Base-by-base conservation (phyloP, 2,888 invertebrate species). In the Cheilosia grossa region DNA sequence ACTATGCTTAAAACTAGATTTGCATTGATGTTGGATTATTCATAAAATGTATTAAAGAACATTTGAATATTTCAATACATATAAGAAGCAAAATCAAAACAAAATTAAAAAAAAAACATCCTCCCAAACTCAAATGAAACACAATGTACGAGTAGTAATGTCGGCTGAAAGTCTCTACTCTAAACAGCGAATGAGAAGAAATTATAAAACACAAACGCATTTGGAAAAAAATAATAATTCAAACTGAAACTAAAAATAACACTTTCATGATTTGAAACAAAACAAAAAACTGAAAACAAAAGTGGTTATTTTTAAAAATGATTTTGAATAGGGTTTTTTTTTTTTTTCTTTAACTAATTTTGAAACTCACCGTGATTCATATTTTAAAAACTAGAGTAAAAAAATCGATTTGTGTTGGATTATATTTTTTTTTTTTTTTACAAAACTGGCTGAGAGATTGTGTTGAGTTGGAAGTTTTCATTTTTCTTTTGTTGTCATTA, bases 351-450 rank as follows among this genome's bases (percentile, higher is more conserved):
- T 33, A 54, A 67, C 61, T 80, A 80, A 80, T 80, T 73, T 73
- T 67, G 80, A 61, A 73, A 80, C 80, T 80, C 80, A 80, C 80
- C 80, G 67, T 73, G 61, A 80, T 80, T 73, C 53, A 0, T 30
- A 44, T 72, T 66, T 66, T 73, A 66, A 67, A 80, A 80, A 80
- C 67, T 80, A 73, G 53, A 80, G 67, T 67, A 73, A 80, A 80
- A 27, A 80, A 73, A 73, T 80, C 67, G 67, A 24, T 59, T 70
- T 66, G 66, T 66, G 66, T 66, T 73, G 72, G 13, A 58, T 58
- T 72, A 30, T n/a, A n/a, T 40, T 61, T 37, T 61, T 44, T 54
- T 21, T 33, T 63, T 4, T 17, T 70, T 37, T 64, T 79, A 80
- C 40, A 80, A 80, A 73, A 80, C 72, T 67, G 61, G 47, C 47